Percentiles rank a stretch among this genome's conserved stretches.
phyloP scores from a whole-genome alignment of 2,113 vertebrate species.

The Dryoscopus gambensis region DNA sequence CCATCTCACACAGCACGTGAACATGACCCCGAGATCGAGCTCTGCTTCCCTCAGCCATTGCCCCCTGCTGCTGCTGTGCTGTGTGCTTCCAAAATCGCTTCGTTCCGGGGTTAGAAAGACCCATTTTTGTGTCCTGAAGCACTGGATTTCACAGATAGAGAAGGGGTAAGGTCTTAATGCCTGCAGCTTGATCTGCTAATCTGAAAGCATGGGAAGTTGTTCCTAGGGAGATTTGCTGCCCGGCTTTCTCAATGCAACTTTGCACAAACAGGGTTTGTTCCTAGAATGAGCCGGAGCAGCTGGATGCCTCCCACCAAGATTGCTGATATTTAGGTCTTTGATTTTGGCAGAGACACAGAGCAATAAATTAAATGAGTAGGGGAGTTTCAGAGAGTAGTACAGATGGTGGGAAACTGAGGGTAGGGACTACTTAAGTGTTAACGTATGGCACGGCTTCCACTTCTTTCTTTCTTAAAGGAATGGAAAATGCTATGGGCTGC shows the following conservation, averaged over 20 bases:
- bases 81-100: constrained; percentile 11
- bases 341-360: background rate
- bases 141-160: background rate
- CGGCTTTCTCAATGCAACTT: background rate
- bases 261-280: background rate
- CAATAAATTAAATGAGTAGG: background rate
- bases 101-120: constrained; percentile 45
- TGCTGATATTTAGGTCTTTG: background rate
- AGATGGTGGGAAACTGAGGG: constrained; percentile 51
- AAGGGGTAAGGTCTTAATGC: constrained; percentile 1
- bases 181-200: constrained; percentile 13
- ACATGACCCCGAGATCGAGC: background rate
- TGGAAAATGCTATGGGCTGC: background rate
- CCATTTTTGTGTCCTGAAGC: background rate
- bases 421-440: constrained; percentile 1
- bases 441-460: background rate
- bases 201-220: constrained; percentile 17
- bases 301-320: constrained; percentile 47
- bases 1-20: background rate
- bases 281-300: background rate
- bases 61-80: background rate
- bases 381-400: background rate
- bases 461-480: background rate
- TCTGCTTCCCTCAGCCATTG: background rate
- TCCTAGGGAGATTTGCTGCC: background rate